Conservation (phyloP, 2,797 vertebrate genomes). For the Passerculus sandwichensis region DNA sequence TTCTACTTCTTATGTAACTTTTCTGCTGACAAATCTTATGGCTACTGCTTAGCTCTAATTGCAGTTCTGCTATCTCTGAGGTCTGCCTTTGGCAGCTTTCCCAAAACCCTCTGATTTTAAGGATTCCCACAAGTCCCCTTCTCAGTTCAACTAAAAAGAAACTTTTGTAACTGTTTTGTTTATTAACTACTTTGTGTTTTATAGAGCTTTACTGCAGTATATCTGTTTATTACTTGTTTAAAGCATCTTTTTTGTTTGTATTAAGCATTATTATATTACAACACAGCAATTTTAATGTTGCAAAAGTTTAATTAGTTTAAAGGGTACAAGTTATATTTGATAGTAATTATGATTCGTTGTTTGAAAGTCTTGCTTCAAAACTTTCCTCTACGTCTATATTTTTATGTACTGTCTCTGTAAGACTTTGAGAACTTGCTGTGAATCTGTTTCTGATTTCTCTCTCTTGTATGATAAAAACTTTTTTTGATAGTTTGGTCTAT, state of each 20-base stretch:
- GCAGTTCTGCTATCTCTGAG: background rate
- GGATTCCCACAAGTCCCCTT: background rate
- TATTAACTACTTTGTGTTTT: background rate
- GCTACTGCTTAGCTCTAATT: background rate
- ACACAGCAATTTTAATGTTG: background rate
- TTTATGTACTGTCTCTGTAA: background rate
- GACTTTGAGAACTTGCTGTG: background rate
- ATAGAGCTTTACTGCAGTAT: background rate
- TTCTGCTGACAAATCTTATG: background rate
- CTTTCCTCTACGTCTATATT: background rate
- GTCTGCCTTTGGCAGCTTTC: background rate
- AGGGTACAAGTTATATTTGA: background rate
- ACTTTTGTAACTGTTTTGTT: background rate
- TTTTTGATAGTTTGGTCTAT: background rate
- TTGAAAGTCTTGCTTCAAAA: background rate
- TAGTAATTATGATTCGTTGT: background rate
- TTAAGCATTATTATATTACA: background rate
- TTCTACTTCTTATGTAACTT: background rate
- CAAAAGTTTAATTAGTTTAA: background rate
- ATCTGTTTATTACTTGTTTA: background rate
- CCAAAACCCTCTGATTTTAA: background rate
- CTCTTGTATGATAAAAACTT: background rate
- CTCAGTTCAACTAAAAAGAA: background rate
- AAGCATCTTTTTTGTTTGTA: background rate
- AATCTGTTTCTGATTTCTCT: background rate